Evolutionary conservation across 2,797 vertebrate genomes (phyloP).

Genomic region (Oreonectes daqikongensis): DNA sequence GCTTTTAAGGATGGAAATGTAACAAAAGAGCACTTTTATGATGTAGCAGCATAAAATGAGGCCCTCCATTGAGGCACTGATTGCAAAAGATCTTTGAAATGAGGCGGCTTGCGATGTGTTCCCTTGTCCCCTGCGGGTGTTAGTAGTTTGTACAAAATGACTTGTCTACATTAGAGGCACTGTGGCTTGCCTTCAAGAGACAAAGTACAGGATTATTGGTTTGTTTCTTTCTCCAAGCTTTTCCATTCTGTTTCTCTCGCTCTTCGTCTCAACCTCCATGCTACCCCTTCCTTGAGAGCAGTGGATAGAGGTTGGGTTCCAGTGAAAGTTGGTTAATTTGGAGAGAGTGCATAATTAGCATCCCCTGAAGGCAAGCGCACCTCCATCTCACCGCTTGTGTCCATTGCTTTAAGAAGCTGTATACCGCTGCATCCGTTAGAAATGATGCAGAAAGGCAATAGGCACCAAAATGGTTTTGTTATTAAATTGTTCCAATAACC

Average conservation of each 20-base stretch:
- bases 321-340: slow-evolving; percentile 98
- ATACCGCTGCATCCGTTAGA: slow-evolving; percentile 25
- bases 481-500: neutral
- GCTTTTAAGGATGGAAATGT: slow-evolving; percentile 92
- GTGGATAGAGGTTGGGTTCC: slow-evolving; percentile 89
- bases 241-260: slow-evolving; percentile 57
- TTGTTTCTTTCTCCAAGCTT: slow-evolving; percentile 84
- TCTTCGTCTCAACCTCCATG: slow-evolving; percentile 62
- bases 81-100: slow-evolving; percentile 88
- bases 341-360: slow-evolving; percentile 95
- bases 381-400: slow-evolving; percentile 72
- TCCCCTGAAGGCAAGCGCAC: slow-evolving; percentile 85
- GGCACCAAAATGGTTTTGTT: slow-evolving; percentile 11
- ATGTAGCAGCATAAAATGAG: slow-evolving; percentile 98
- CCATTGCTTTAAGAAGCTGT: slow-evolving; percentile 78
- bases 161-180: slow-evolving; percentile 79
- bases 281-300: slow-evolving; percentile 73
- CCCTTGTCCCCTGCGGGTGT: slow-evolving; percentile 73
- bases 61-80: slow-evolving; percentile 87
- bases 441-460: slow-evolving; percentile 20
- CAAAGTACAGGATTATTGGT: slow-evolving; percentile 88
- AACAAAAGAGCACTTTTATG: slow-evolving; percentile 98
- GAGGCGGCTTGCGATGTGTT: slow-evolving; percentile 76
- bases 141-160: slow-evolving; percentile 81
- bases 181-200: slow-evolving; percentile 82